Evolutionary conservation across 37 sponge, comb jelly and placozoan species (phyloP).

Genomic region (Mnemiopsis leidyi): DNA sequence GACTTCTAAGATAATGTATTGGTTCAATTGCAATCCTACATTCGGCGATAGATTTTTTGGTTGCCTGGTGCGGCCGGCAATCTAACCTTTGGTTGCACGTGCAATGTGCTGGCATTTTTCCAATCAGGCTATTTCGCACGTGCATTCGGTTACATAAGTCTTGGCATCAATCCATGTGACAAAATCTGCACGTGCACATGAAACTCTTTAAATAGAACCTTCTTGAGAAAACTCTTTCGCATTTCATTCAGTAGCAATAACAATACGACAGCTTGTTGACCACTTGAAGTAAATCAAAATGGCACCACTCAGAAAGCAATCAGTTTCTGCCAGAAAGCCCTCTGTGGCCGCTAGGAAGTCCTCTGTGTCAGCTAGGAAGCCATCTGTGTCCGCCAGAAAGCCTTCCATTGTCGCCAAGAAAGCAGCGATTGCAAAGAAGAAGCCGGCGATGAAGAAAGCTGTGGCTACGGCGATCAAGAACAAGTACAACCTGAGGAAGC

Average conservation of each 20-base stretch:
- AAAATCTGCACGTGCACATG: background rate
- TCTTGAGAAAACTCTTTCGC: background rate
- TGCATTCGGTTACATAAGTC: background rate
- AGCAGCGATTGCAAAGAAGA: background rate
- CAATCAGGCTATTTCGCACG: background rate
- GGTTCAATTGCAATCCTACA: too few species aligned
- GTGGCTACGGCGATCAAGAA: background rate
- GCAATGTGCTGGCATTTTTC: background rate
- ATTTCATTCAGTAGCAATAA: background rate
- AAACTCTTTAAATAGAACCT: background rate
- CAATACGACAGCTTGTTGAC: background rate
- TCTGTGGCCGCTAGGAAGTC: background rate
- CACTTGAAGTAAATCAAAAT: background rate
- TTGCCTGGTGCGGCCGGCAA: too few species aligned
- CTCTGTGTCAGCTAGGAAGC: background rate
- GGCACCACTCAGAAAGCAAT: background rate
- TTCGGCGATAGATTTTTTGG: background rate
- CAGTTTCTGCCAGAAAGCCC: background rate
- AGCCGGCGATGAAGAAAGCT: background rate
- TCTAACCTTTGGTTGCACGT: background rate
- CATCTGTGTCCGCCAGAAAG: background rate
- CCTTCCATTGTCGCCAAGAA: background rate
- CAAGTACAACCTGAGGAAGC: slow-evolving; percentile 46
- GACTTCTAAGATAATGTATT: too few species aligned
- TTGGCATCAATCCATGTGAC: background rate